Evolutionary conservation across 2,888 invertebrate genomes (phyloP), one percentile per base, ranked within the genome.

Genomic region (Pachymerium ferrugineum): DNA sequence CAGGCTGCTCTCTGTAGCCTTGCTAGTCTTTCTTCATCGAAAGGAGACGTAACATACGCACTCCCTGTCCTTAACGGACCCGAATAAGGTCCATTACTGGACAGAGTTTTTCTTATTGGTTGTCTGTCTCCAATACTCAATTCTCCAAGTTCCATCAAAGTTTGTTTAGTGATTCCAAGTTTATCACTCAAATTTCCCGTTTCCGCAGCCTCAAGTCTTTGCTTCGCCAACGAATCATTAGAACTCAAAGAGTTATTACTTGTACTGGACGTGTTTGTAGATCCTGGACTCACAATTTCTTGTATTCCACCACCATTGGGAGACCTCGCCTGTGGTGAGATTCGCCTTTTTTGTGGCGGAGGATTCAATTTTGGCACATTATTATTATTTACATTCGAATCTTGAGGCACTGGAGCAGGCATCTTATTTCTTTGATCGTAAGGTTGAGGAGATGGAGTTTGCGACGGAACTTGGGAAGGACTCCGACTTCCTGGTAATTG

Each of bases 191-290:
- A 72, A 47, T 12, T 47, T 8, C 30, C 72, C 10, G 47, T 72
- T 30, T 33, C 72, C 6, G 31, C 72, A 10, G 72, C 38, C 16
- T 54, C 72, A 22, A 72, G 47, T 47, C 33, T 42, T 30, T 72
- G 72, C 47, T 72, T 72, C 8, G 72, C 72, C 38, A 72, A 29
- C 28, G 72, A 72, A 16, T 72, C 72, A 28, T 54, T 72, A 19
- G 72, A 72, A 30, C 72, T 72, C 29, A 72, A 19, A 14, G 72
- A 72, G 19, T 72, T 72, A 54, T 72, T 72, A 47, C 72, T 72
- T 8, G 72, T 72, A 29, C 72, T 72, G 30, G 72, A 72, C 28
- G 72, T 72, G 22, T 72, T 72, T n/a, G 47, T 72, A 16, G 72
- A 72, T 33, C 47, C 72, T 16, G 72, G 72, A 30, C 72, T 72